Evolutionary conservation across 2,888 invertebrate species (phyloP), one percentile per base, ranked within the genome.

Genomic region (Lepidonotus clava): DNA sequence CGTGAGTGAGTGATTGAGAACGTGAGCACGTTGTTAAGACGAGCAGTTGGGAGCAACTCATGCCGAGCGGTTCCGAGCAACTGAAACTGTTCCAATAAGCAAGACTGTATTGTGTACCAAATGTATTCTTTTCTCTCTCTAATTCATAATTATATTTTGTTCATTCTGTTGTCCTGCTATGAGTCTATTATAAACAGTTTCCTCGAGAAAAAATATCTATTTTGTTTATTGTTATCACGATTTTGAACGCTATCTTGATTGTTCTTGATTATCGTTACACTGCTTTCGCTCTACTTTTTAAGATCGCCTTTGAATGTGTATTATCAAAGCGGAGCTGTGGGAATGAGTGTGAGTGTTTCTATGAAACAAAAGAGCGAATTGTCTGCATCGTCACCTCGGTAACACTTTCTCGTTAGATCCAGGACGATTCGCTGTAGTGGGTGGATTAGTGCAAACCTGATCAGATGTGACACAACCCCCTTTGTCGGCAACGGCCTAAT

Each of bases 291-390:
- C 61, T 4, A 61, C 28, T 61, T 14, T 32, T 61, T 11, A 61
- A 28, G 61, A 61, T 61, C 28, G 61, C 61, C 61, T 61, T 61
- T 53, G 28, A 61, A 32, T 8, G 61, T 61, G 61, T 61, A 61
- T 61, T n/a, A 24, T 28, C 28, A 61, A 24, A 32, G 4, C 61
- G n/a, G n/a, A n/a, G 11, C 24, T 28, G 28, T 11, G 24, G 61
- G 28, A 11, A 24, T 2, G 14, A 11, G 1, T 61, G 28, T 61
- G 28, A 61, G 14, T 61, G 61, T 61, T 28, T 61, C 61, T 61
- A 28, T 61, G 61, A 61, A 61, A 61, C 61, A 61, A 24, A 61
- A 1, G 28, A 11, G 24, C 11, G 61, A 4, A 24, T 11, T 61
- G 4, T n/a, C 28, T 61, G 28, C 11, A 28, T 4, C 28, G 11